A percentile compares a stretch with the other conserved stretches of the same genome.
Evolutionary conservation across 2,113 vertebrate species (phyloP).

Genomic region (Hippocampus barbouri): DNA sequence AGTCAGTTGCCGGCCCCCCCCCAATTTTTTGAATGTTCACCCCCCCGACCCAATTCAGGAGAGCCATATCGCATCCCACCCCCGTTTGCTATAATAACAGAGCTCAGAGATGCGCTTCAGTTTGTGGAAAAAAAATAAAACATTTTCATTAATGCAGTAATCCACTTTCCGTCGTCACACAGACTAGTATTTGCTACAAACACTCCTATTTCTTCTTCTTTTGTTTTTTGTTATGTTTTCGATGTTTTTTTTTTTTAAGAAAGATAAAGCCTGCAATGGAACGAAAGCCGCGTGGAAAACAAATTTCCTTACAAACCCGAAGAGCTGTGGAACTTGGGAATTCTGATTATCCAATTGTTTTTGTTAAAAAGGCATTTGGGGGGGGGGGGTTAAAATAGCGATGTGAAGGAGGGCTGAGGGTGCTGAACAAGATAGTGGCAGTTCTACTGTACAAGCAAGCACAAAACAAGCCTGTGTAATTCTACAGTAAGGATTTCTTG

Average conservation of each 20-base stretch:
- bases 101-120: slow-evolving; percentile 53
- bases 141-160: slow-evolving; percentile 47
- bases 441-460: neutral
- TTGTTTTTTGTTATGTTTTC: too few species aligned
- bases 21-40: slow-evolving; percentile 45
- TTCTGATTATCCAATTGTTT: slow-evolving; percentile 50
- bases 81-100: slow-evolving; percentile 49
- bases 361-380: slow-evolving; percentile 27
- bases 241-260: slow-evolving; percentile 26
- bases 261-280: slow-evolving; percentile 64
- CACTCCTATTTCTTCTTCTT: slow-evolving; percentile 36
- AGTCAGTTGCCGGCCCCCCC: slow-evolving; percentile 40
- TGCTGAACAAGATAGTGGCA: neutral
- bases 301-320: slow-evolving; percentile 28
- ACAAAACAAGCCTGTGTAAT: slow-evolving; percentile 7
- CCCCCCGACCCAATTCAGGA: slow-evolving; percentile 34
- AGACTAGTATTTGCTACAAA: slow-evolving; percentile 66
- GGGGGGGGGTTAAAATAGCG: slow-evolving; percentile 14
- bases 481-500: neutral
- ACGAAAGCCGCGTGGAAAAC: slow-evolving; percentile 41
- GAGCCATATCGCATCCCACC: slow-evolving; percentile 55
- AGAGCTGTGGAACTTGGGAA: slow-evolving; percentile 4
- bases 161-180: slow-evolving; percentile 38
- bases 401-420: slow-evolving; percentile 24
- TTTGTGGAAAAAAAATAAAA: slow-evolving; percentile 47